Conservation (phyloP, 2,888 invertebrate species). For the Seladonia tumulorum region DNA sequence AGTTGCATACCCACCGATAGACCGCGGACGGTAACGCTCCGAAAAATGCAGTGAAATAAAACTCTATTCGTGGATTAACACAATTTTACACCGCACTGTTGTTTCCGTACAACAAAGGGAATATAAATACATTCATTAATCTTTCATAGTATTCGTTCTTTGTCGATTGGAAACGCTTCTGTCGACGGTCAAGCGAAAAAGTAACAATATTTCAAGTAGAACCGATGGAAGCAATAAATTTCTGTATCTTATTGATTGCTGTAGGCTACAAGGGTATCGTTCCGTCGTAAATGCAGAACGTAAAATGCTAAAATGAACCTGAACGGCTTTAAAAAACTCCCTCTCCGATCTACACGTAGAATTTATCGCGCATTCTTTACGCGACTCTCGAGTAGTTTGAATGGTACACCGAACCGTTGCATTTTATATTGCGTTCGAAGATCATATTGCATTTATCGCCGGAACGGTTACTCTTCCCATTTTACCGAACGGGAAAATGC, state of each 20-base stretch:
- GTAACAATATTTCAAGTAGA: background rate
- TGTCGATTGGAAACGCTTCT: background rate
- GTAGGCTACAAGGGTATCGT: background rate
- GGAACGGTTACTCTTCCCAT: background rate
- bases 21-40: background rate
- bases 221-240: background rate
- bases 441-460: background rate
- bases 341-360: background rate
- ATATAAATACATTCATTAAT: background rate
- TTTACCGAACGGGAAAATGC: background rate
- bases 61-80: background rate
- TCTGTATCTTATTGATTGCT: conserved; percentile 2
- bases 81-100: background rate
- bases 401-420: background rate
- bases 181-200: background rate
- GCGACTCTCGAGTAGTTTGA: background rate
- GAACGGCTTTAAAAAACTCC: background rate
- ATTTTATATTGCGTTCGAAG: background rate
- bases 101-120: background rate
- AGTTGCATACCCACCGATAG: background rate
- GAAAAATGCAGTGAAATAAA: background rate
- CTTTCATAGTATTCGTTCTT: background rate
- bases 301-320: background rate
- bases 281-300: background rate
- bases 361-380: conserved; percentile 5